These are phyloP conservation scores for Chrysina gloriosa DNA, from an alignment of 2,888 invertebrate genomes.

Conservation along the genomic window DNA sequence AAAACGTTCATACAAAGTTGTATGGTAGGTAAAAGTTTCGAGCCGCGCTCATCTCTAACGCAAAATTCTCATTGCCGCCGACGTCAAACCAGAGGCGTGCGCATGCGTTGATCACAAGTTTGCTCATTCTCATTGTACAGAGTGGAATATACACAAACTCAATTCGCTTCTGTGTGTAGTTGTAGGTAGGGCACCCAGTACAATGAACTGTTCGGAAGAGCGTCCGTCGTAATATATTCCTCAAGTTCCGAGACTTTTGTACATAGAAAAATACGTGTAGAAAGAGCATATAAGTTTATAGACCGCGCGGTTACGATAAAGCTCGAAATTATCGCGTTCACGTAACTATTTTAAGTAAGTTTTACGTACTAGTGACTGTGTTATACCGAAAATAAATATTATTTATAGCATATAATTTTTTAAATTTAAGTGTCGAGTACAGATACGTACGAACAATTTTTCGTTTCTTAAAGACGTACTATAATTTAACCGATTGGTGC, in stretches of 20 bases:
- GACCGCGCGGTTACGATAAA: neutral
- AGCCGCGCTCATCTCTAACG: slow-evolving; percentile 54
- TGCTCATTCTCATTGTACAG: slow-evolving; percentile 47
- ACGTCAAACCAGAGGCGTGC: slow-evolving; percentile 47
- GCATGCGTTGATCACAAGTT: slow-evolving; percentile 44
- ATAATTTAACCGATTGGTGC: neutral
- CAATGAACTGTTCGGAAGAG: slow-evolving; percentile 48
- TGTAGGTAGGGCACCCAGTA: slow-evolving; percentile 49
- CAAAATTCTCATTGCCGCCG: slow-evolving; percentile 52
- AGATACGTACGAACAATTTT: neutral
- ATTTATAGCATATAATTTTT: slow-evolving; percentile 9
- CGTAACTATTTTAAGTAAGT: neutral
- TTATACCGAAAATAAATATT: slow-evolving; percentile 4
- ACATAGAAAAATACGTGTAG: slow-evolving; percentile 14
- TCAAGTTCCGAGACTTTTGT: slow-evolving; percentile 28
- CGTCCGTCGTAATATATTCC: slow-evolving; percentile 26
- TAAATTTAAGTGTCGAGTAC: neutral
- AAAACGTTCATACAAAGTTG: neutral
- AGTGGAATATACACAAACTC: slow-evolving; percentile 45
- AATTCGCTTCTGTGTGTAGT: slow-evolving; percentile 44
- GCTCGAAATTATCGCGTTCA: neutral
- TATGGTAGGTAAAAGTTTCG: slow-evolving; percentile 25
- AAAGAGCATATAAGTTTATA: neutral
- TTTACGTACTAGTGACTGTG: slow-evolving; percentile 26
- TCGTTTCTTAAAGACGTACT: neutral